A percentile compares a stretch with the other conserved stretches of the same genome.
Conservation (phyloP, 2,113 vertebrate genomes). For the Todiramphus saurophagus region DNA sequence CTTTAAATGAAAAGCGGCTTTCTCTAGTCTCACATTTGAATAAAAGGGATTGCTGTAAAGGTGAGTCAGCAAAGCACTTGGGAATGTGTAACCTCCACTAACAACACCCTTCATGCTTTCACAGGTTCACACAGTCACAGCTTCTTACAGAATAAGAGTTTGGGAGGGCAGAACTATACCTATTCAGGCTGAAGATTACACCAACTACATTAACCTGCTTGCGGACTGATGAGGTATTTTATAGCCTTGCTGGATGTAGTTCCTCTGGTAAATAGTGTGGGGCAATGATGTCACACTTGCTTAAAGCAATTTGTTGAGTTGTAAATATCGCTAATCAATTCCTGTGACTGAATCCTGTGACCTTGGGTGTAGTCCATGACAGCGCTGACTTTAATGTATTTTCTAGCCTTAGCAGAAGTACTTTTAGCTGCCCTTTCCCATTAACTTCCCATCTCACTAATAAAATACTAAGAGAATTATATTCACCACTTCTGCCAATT, state of each 20-base stretch:
- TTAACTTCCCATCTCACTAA: constrained; percentile 43
- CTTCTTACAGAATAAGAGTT: fast-evolving
- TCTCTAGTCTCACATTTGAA: neutral
- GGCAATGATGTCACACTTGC: constrained; percentile 33
- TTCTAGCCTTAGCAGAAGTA: constrained; percentile 29
- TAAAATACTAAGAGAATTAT: constrained; percentile 31
- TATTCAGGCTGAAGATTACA: neutral
- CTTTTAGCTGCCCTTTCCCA: constrained; percentile 49
- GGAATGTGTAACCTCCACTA: neutral
- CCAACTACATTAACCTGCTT: neutral
- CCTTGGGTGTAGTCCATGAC: constrained; percentile 25
- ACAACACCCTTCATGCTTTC: neutral
- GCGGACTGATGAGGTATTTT: neutral
- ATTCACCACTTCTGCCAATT: constrained; percentile 32
- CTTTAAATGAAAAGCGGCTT: neutral
- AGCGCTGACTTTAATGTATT: constrained; percentile 12
- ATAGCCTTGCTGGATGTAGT: neutral
- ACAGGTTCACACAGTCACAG: neutral
- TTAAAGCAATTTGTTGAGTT: constrained; percentile 41
- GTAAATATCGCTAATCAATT: constrained; percentile 57
- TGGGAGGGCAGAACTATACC: neutral
- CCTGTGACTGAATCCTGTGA: constrained; percentile 10
- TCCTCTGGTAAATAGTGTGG: neutral
- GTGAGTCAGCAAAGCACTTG: neutral
- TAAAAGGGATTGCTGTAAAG: neutral